Percentiles rank a stretch among this genome's conserved stretches.
These are phyloP conservation scores for Pogonomyrmex californicus DNA, from an alignment of 1,140 invertebrate species.

Conservation along the genomic window DNA sequence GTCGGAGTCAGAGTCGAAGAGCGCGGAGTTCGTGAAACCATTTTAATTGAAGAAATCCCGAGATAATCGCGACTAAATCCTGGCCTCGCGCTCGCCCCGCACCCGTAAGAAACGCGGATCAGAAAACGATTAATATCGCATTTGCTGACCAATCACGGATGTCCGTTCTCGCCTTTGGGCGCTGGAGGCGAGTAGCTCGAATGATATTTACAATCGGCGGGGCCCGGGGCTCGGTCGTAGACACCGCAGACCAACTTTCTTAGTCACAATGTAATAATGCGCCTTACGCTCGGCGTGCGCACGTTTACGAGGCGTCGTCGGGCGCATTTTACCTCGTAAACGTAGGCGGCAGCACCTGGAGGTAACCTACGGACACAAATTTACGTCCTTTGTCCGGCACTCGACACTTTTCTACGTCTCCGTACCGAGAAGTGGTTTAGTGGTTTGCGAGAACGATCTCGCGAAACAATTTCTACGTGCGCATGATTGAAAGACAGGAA, in stretches of 20 bases:
- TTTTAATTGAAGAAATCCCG: conserved; percentile 43
- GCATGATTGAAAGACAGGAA: conserved; percentile 5
- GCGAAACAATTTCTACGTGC: conserved; percentile 7
- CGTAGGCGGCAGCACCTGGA: conserved; percentile 75
- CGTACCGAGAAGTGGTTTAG: conserved; percentile 48
- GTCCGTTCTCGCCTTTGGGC: conserved; percentile 64
- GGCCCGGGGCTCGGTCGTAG: conserved; percentile 56
- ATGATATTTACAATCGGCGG: conserved; percentile 74
- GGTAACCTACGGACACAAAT: conserved; percentile 69
- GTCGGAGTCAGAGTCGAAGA: neutral
- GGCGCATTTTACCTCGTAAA: conserved; percentile 70
- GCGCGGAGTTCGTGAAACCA: conserved; percentile 6
- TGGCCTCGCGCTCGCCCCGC: conserved; percentile 24
- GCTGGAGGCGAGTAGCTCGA: conserved; percentile 58
- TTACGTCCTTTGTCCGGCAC: conserved; percentile 77
- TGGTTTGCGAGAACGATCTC: conserved; percentile 52
- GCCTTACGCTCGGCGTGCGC: conserved; percentile 30
- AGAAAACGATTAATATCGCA: conserved; percentile 69
- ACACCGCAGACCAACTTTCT: conserved; percentile 68
- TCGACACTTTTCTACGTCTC: conserved; percentile 72
- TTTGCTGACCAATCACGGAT: conserved; percentile 48
- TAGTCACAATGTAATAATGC: conserved; percentile 74
- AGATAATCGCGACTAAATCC: conserved; percentile 13
- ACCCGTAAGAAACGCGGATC: conserved; percentile 59
- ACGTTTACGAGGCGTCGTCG: conserved; percentile 76